These are phyloP conservation scores for Drosophila azteca DNA, from an alignment of 1,140 invertebrate species.

Conservation along the genomic window DNA sequence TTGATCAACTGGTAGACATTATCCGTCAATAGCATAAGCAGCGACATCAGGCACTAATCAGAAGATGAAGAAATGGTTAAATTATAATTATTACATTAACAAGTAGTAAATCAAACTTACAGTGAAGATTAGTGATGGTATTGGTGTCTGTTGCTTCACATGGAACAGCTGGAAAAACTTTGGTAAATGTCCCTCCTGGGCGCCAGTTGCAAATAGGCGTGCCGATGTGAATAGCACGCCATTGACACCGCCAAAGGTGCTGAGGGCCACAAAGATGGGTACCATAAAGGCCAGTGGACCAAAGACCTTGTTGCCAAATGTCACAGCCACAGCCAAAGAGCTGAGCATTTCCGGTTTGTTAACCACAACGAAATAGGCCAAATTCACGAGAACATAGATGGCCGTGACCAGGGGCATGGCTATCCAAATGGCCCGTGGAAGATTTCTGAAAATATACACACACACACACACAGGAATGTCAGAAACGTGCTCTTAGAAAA, in stretches of 20 bases:
- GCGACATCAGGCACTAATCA: constrained; percentile 88
- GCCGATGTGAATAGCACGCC: constrained; percentile 96
- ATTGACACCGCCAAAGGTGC: constrained; percentile 94
- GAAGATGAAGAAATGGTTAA: not conserved
- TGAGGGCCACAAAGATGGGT: constrained; percentile 94
- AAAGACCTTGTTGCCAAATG: constrained; percentile 92
- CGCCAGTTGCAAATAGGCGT: constrained; percentile 89
- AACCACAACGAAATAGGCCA: constrained; percentile 95
- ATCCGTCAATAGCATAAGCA: constrained; percentile 89
- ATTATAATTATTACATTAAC: not conserved
- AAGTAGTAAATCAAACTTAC: constrained; percentile 84
- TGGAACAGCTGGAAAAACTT: constrained; percentile 91
- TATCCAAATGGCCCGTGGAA: constrained; percentile 94
- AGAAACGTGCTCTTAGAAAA: constrained; percentile 27
- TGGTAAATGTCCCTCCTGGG: constrained; percentile 93
- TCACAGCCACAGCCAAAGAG: constrained; percentile 93
- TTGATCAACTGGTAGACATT: constrained; percentile 90
- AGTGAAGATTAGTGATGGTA: constrained; percentile 91
- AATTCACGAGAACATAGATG: constrained; percentile 94
- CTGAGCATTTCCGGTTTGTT: constrained; percentile 90
- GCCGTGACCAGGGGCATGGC: constrained; percentile 93
- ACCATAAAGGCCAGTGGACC: constrained; percentile 91
- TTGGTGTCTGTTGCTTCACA: constrained; percentile 89
- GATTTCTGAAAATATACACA: constrained; percentile 86
- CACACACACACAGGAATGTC: not conserved